Evolutionary conservation across 53 echinoderm and acorn worm genomes (phyloP).

Genomic region (Henricia sp.): DNA sequence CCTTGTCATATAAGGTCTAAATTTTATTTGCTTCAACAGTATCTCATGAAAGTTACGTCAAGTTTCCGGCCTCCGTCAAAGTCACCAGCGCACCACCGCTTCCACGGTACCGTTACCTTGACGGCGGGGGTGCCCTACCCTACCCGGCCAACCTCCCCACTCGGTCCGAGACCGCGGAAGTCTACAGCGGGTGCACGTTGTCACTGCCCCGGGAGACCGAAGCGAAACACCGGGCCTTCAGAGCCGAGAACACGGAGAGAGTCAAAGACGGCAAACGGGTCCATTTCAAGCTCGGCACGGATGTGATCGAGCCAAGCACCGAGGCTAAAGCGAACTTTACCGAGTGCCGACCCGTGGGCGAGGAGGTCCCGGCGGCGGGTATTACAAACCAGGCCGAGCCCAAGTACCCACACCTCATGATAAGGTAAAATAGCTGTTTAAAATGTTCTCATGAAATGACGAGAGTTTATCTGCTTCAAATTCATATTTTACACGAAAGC

Average conservation of each 20-base stretch:
- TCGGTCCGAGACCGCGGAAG: constrained; percentile 84
- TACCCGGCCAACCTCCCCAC: constrained; percentile 72
- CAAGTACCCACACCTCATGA: constrained; percentile 73
- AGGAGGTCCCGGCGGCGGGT: constrained; percentile 72
- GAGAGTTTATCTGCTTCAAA: no score
- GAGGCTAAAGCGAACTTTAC: constrained; percentile 79
- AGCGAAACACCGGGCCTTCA: constrained; percentile 54
- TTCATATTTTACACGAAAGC: no score
- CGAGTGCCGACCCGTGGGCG: constrained; percentile 37
- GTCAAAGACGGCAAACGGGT: constrained; percentile 84
- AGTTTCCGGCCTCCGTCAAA: constrained; percentile 46
- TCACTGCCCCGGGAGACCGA: constrained; percentile 46
- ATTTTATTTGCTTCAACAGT: constrained; percentile 57
- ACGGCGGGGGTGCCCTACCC: constrained; percentile 78
- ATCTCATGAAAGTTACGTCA: constrained; percentile 81
- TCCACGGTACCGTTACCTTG: constrained; percentile 86
- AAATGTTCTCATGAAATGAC: no score
- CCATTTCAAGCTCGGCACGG: constrained; percentile 89
- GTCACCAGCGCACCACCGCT: constrained; percentile 48
- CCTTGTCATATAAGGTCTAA: no score
- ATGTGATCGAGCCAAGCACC: constrained; percentile 52
- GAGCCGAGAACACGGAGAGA: constrained; percentile 72
- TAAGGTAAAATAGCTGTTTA: constrained; percentile 62
- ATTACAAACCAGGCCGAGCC: constrained; percentile 80
- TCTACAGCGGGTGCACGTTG: constrained; percentile 63